Percentiles rank a stretch among this genome's conserved stretches.
These are phyloP conservation scores for Wasmannia auropunctata DNA, from an alignment of 1,140 invertebrate species.

Conservation along the genomic window DNA sequence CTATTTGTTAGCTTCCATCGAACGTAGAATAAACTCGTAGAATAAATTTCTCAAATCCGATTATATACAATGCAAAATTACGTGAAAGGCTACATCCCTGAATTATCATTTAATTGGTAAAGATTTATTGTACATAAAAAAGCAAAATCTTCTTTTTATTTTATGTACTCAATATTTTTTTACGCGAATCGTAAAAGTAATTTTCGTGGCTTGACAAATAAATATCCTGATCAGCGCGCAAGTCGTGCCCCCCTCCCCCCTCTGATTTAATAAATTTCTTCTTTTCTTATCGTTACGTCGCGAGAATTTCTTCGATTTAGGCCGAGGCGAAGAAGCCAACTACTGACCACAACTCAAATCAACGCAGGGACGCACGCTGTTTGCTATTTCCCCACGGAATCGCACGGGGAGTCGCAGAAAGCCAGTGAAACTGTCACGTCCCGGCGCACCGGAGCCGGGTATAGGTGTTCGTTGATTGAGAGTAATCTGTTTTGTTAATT, in stretches of 20 bases:
- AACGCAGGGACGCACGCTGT: conserved; percentile 6
- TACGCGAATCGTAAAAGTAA: background rate
- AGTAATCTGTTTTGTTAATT: conserved; percentile 84
- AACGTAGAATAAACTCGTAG: background rate
- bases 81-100: background rate
- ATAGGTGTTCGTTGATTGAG: conserved; percentile 81
- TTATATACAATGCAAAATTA: background rate
- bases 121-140: background rate
- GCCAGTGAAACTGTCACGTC: conserved; percentile 60
- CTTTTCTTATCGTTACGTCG: background rate
- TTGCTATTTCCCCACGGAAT: conserved; percentile 44
- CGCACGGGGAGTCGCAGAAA: conserved; percentile 46
- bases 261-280: background rate
- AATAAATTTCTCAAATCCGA: conserved; percentile 16
- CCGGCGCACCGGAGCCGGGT: conserved; percentile 39
- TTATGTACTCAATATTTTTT: background rate
- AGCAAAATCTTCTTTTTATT: background rate
- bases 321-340: background rate
- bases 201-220: background rate
- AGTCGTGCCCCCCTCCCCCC: too few relatives aligned
- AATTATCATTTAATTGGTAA: background rate
- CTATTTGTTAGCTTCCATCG: background rate
- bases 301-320: background rate
- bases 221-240: background rate
- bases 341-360: background rate